phyloP scores from a whole-genome alignment of 1,140 invertebrate species.

The Doryteuthis pealeii region DNA sequence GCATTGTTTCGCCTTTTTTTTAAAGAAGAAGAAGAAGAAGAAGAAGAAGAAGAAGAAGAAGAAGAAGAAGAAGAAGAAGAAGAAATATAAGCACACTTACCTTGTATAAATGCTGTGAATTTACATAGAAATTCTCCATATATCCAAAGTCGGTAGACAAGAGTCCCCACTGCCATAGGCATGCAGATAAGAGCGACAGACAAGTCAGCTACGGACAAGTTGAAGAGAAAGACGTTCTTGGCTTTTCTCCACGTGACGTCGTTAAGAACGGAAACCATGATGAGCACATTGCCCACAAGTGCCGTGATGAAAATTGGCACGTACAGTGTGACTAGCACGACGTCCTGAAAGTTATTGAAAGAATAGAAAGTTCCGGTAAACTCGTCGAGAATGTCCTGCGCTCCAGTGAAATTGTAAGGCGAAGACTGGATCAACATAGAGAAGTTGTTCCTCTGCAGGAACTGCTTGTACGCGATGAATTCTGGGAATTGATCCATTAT shows the following conservation, averaged over 20 bases:
- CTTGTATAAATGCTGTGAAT: constrained; percentile 73
- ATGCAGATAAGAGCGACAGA: constrained; percentile 52
- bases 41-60: no score
- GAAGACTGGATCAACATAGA: constrained; percentile 14
- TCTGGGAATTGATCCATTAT: constrained; percentile 34
- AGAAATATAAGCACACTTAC: constrained; percentile 57
- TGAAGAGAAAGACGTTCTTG: constrained; percentile 40
- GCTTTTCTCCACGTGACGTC: constrained; percentile 30
- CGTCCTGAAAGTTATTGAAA: constrained; percentile 23
- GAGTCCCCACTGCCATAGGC: constrained; percentile 68
- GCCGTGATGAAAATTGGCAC: constrained; percentile 36
- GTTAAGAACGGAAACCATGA: constrained; percentile 29
- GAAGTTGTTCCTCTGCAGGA: constrained; percentile 26
- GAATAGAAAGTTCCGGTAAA: constrained; percentile 28
- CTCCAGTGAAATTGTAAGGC: constrained; percentile 36
- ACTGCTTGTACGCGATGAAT: constrained; percentile 23
- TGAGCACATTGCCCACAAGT: constrained; percentile 38
- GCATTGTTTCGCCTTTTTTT: no score
- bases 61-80: no score
- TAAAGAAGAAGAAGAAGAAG: no score
- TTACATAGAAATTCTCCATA: constrained; percentile 75
- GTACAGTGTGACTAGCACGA: constrained; percentile 37
- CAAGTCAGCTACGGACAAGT: constrained; percentile 41
- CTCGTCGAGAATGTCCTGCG: constrained; percentile 32
- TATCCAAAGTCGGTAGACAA: constrained; percentile 71